Percentiles rank a stretch among this genome's conserved stretches.
These are phyloP conservation scores for Anadara kagoshimensis DNA, from an alignment of 1,140 invertebrate species.

Conservation along the genomic window DNA sequence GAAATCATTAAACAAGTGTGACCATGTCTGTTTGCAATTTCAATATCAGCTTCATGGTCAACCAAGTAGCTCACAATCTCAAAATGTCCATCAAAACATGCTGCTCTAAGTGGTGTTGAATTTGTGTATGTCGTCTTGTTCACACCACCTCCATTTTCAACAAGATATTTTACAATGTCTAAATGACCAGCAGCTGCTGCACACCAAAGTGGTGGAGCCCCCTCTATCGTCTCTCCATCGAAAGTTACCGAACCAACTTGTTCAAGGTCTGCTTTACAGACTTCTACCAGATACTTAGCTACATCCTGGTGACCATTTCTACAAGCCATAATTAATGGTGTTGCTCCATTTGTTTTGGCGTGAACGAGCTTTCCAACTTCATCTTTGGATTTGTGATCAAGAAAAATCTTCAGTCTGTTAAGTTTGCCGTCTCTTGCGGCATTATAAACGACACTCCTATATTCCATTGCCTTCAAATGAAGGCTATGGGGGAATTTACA, in stretches of 20 bases:
- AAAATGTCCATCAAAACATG: constrained; percentile 74
- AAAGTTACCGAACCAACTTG: constrained; percentile 93
- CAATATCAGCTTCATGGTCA: constrained; percentile 71
- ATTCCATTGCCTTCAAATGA: constrained; percentile 55
- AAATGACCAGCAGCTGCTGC: constrained; percentile 86
- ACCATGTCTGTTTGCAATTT: constrained; percentile 73
- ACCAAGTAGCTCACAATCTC: constrained; percentile 72
- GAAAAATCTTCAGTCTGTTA: constrained; percentile 79
- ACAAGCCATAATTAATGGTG: constrained; percentile 93
- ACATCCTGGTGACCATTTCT: constrained; percentile 95
- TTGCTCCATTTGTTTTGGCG: constrained; percentile 84
- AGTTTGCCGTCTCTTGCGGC: constrained; percentile 83
- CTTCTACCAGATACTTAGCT: constrained; percentile 92
- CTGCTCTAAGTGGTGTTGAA: constrained; percentile 72
- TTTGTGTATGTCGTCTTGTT: constrained; percentile 73
- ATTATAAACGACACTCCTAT: constrained; percentile 77
- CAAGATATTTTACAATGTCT: constrained; percentile 86
- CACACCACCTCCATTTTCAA: constrained; percentile 80
- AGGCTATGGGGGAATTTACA: constrained; percentile 4
- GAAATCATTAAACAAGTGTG: constrained; percentile 98
- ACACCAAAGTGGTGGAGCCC: constrained; percentile 94
- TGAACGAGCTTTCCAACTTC: constrained; percentile 66
- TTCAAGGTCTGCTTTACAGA: constrained; percentile 92
- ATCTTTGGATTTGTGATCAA: constrained; percentile 78
- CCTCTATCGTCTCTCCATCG: constrained; percentile 96